These are phyloP conservation scores for Euclidia mi DNA, from an alignment of 2,888 invertebrate species.

Conservation along the genomic window DNA sequence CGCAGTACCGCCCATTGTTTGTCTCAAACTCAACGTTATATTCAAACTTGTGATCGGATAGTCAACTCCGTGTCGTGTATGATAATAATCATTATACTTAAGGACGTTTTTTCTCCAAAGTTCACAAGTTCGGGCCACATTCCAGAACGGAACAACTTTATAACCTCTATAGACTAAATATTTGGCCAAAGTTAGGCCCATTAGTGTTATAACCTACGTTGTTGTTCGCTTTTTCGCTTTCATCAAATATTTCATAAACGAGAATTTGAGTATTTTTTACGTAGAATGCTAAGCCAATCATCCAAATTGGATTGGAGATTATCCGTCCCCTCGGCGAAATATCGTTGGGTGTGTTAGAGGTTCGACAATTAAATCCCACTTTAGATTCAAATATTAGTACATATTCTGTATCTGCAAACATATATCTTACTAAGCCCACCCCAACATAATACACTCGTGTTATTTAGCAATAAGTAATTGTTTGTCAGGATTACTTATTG, in stretches of 20 bases:
- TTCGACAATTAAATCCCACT: slow-evolving; percentile 20
- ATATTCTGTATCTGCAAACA: no score
- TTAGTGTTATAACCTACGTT: slow-evolving; percentile 24
- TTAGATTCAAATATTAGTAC: slow-evolving; percentile 12
- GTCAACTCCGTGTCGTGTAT: slow-evolving; percentile 22
- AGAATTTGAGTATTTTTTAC: slow-evolving; percentile 38
- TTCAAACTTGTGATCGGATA: slow-evolving; percentile 31
- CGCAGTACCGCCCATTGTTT: slow-evolving; percentile 1
- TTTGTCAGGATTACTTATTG: no score
- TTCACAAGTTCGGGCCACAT: slow-evolving; percentile 31
- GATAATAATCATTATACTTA: slow-evolving; percentile 24
- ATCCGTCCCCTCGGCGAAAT: slow-evolving; percentile 38
- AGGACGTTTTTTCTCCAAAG: slow-evolving; percentile 28
- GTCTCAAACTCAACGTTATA: slow-evolving; percentile 4
- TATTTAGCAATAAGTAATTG: no score
- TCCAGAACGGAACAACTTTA: slow-evolving; percentile 30
- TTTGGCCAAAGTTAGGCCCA: slow-evolving; percentile 26
- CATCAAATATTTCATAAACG: slow-evolving; percentile 27
- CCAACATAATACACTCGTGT: no score
- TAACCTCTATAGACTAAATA: slow-evolving; percentile 25
- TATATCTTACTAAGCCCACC: no score
- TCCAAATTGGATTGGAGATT: slow-evolving; percentile 48
- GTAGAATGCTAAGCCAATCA: slow-evolving; percentile 45
- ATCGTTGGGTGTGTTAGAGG: slow-evolving; percentile 33
- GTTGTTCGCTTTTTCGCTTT: slow-evolving; percentile 19